Conservation (phyloP, 2,797 vertebrate genomes). For the Ambastaia sidthimunki region DNA sequence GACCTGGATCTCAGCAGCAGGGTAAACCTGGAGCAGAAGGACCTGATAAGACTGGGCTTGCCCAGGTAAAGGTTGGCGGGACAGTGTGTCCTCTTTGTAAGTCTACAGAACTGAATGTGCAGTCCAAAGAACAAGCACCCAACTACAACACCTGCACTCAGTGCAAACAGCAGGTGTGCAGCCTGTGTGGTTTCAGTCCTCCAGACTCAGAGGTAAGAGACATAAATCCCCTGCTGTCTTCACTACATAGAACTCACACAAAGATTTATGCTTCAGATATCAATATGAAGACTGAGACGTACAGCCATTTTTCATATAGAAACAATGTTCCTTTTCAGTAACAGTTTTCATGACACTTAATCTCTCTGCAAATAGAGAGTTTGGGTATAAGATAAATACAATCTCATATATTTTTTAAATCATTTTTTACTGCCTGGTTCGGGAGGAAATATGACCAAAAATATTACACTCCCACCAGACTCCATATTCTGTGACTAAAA, state of each 20-base stretch:
- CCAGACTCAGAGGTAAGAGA: conserved; percentile 80
- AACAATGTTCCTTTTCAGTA: neutral
- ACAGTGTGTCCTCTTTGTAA: conserved; percentile 92
- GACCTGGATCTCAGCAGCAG: conserved; percentile 58
- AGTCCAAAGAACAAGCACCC: conserved; percentile 84
- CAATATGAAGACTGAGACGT: neutral
- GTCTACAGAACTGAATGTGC: conserved; percentile 86
- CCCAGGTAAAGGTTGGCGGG: conserved; percentile 64
- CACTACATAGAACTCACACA: no score
- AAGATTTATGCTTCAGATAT: neutral
- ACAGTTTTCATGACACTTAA: neutral
- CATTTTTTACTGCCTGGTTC: neutral
- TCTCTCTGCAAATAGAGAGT: neutral
- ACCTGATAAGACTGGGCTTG: conserved; percentile 58
- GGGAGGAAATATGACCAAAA: neutral
- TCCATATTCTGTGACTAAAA: neutral
- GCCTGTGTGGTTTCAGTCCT: conserved; percentile 96
- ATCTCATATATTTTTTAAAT: neutral
- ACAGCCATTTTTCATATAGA: neutral
- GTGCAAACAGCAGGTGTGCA: conserved; percentile 93
- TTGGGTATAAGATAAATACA: no score
- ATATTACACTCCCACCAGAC: neutral
- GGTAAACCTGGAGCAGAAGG: conserved; percentile 64
- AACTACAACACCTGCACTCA: conserved; percentile 94
- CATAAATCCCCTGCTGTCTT: neutral